phyloP scores from a whole-genome alignment of 2,888 invertebrate genomes.

The Biston betularia region DNA sequence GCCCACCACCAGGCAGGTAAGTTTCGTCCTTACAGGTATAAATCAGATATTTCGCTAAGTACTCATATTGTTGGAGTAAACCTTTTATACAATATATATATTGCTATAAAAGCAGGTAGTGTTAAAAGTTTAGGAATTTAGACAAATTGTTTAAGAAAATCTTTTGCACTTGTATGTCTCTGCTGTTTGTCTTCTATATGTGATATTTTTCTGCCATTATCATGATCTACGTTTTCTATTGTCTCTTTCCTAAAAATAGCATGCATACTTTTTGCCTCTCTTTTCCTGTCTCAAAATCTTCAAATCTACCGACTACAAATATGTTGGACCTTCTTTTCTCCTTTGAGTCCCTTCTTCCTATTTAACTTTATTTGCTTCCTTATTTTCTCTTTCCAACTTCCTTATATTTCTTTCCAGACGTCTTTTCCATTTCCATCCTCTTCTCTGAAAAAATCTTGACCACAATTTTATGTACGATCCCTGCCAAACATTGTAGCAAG shows the following conservation, averaged over 20 bases:
- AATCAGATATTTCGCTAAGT: not conserved
- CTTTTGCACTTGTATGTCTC: constrained; percentile 9
- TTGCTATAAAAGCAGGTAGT: not conserved
- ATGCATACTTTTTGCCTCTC: not conserved
- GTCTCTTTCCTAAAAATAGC: not conserved
- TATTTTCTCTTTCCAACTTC: not conserved
- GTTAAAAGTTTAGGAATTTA: too few relatives aligned
- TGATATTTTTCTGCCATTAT: not conserved
- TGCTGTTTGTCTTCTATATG: not conserved
- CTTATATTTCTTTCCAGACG: not conserved
- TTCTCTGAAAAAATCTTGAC: not conserved
- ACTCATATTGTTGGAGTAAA: not conserved
- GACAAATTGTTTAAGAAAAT: not conserved
- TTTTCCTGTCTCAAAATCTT: not conserved
- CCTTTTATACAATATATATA: not conserved
- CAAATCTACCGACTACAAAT: not conserved
- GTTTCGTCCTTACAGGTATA: not conserved
- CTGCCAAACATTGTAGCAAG: constrained; percentile 57
- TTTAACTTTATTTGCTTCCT: not conserved
- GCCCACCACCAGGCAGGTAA: constrained; percentile 68
- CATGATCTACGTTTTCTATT: constrained; percentile 19
- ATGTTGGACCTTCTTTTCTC: not conserved
- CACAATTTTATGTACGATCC: constrained; percentile 8
- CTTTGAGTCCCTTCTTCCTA: not conserved
- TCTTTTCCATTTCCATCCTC: not conserved